phyloP scores from a whole-genome alignment of 1,140 invertebrate genomes.

The Lepidurus couesii region DNA sequence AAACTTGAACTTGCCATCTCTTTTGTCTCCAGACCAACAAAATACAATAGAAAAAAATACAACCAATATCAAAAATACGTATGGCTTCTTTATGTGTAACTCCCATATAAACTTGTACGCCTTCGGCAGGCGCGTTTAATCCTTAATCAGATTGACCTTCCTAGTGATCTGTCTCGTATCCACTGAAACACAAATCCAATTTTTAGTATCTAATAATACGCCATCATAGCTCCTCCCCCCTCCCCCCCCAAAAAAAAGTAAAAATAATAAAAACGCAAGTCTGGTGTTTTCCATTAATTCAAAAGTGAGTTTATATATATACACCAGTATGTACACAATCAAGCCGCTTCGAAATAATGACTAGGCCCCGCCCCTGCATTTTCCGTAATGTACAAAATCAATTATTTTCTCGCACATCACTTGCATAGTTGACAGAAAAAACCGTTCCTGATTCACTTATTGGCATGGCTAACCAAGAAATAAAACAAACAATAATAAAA shows the following conservation, averaged over 20 bases:
- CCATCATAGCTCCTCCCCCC: neutral
- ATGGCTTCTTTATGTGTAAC: slow-evolving; percentile 6
- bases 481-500: neutral
- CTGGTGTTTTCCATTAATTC: neutral
- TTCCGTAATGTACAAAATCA: slow-evolving; percentile 5
- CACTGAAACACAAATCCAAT: slow-evolving; percentile 3
- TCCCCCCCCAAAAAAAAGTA: neutral
- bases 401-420: neutral
- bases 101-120: slow-evolving; percentile 12
- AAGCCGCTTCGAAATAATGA: slow-evolving; percentile 1
- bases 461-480: neutral
- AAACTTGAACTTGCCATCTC: neutral
- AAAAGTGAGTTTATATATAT: neutral
- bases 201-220: neutral
- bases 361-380: neutral
- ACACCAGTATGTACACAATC: slow-evolving; percentile 15
- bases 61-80: neutral
- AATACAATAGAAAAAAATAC: neutral
- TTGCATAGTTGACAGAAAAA: slow-evolving; percentile 12
- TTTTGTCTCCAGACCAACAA: neutral
- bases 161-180: neutral
- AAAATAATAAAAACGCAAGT: neutral
- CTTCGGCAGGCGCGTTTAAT: neutral
- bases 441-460: neutral
- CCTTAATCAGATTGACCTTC: slow-evolving; percentile 22